phyloP scores from a whole-genome alignment of 2,888 invertebrate species.

The Nephrotoma appendiculata region DNA sequence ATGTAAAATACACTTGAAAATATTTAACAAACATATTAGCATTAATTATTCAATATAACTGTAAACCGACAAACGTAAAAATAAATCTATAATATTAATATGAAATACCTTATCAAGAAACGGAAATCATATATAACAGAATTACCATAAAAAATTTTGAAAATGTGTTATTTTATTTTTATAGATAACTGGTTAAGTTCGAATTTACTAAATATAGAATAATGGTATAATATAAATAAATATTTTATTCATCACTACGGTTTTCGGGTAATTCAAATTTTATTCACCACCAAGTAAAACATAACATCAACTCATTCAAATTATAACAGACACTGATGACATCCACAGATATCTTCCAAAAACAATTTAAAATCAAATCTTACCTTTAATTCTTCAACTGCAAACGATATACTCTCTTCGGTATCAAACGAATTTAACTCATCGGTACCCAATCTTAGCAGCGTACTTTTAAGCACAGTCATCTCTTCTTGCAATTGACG shows the following conservation, averaged over 20 bases:
- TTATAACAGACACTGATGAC: not conserved
- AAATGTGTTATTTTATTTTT: not conserved
- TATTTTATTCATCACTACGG: not conserved
- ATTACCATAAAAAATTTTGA: not conserved
- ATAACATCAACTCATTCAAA: not conserved
- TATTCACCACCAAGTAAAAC: not conserved
- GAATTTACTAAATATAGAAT: too few species aligned
- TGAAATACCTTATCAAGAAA: not conserved
- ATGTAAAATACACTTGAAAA: too few species aligned
- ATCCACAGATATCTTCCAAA: not conserved
- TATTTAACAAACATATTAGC: too few species aligned
- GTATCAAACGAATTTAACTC: constrained; percentile 27
- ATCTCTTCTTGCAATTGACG: constrained; percentile 33
- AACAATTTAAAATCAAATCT: constrained; percentile 9
- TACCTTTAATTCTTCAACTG: constrained; percentile 31
- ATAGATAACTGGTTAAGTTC: not conserved
- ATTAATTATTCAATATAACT: too few species aligned
- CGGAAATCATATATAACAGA: not conserved
- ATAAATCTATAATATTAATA: not conserved
- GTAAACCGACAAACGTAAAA: not conserved
- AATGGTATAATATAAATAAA: not conserved
- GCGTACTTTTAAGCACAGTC: constrained; percentile 27
- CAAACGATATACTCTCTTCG: constrained; percentile 30
- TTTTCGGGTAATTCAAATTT: not conserved
- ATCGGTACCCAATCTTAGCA: constrained; percentile 24